Evolutionary conservation across 2,797 vertebrate genomes (phyloP).

Genomic region (Lepilemur septentrionalis): DNA sequence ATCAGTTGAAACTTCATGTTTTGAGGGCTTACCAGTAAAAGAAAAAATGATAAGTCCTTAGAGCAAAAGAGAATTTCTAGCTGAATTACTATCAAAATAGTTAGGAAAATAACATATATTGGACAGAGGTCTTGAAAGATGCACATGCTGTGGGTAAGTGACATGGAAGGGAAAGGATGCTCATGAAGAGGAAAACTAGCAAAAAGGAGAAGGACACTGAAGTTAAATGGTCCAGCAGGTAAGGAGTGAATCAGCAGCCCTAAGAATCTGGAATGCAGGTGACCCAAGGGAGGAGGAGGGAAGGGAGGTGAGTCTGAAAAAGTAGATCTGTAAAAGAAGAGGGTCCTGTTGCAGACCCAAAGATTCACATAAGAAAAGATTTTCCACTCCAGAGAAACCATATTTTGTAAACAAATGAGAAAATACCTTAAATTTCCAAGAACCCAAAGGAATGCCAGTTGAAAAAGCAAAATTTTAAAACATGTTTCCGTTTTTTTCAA

Average conservation of each 20-base stretch:
- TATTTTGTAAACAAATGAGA: neutral
- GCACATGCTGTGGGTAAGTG: neutral
- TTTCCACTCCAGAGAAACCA: neutral
- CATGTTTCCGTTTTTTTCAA: neutral
- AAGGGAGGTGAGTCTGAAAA: neutral
- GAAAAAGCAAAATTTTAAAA: neutral
- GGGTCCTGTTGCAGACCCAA: neutral
- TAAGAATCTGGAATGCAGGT: neutral
- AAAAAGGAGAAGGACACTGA: neutral
- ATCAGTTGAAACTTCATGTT: neutral
- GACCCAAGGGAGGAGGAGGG: rapidly evolving
- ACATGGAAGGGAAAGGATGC: neutral
- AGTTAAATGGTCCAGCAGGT: neutral
- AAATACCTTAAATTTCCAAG: neutral
- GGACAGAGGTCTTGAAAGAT: neutral
- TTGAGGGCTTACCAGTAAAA: neutral
- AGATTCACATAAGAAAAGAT: neutral
- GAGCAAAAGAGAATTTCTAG: neutral
- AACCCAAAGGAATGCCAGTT: neutral
- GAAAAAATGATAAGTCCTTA: neutral
- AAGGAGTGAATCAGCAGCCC: neutral
- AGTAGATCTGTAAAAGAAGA: neutral
- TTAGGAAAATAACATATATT: neutral
- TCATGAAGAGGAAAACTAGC: neutral
- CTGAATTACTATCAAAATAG: neutral